Base-by-base conservation (phyloP, 2,113 vertebrate species). In the Festucalex cinctus region DNA sequence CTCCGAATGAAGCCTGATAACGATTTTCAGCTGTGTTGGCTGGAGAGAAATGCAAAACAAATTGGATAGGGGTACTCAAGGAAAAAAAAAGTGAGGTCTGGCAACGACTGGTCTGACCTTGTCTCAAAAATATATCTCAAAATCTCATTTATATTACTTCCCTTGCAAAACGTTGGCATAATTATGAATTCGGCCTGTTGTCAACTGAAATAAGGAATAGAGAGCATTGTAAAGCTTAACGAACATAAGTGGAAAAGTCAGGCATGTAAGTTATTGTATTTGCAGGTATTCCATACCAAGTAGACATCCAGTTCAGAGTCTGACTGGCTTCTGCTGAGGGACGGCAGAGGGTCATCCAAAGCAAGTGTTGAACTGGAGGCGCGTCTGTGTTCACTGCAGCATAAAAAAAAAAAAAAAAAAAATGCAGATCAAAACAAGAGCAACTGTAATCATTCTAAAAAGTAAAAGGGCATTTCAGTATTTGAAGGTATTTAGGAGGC, bases 281-380 rank as follows among this genome's bases (percentile, higher is more conserved):
- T 22, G 43, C 7, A 5, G 58, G 12, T 5, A 2, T 37, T 46
- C 92, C 94, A 91, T 91, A 98, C 97, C 91, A 98, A 91, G 77
- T 97, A 96, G 79, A 95, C 91, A 19, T 97, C 95, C 61, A 95
- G 85, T 56, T 94, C 95, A 0, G 94, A 93, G 62, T 96, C 94
- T 66, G 93, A 74, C 63, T 90, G 72, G 91, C 89, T 74, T 89
- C 91, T 69, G 93, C 84, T 51, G 89, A 92, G 71, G 76, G 90
- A 85, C 65, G 90, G 87, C 85, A 92, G 86, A 54, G 91, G 88
- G 17, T 95, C 93, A 24, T 94, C 94, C 83, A 95, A 81, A 68
- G 94, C 95, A 28, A 95, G 88, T 0, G 95, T 95, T 20, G 95
- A 94, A 83, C 90, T 94, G 0, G 94, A 96, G 78, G 89, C 91